Base-by-base conservation (phyloP, 2,797 vertebrate genomes). In the Sciurus vulgaris region DNA sequence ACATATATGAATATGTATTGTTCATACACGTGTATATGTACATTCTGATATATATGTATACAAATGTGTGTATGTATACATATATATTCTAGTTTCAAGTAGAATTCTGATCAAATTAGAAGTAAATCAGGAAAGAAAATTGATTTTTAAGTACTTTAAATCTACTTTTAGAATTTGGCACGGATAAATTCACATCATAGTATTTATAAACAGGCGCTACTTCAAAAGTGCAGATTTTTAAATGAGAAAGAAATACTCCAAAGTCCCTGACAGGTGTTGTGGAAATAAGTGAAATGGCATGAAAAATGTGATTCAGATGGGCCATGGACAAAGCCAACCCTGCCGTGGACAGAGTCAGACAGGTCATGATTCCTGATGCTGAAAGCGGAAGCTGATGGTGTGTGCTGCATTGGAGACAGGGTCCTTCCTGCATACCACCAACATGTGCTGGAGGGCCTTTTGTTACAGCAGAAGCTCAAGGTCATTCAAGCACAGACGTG, bases 331-430 rank as follows among this genome's bases (percentile, higher is more conserved):
- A 35, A 49, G 3, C 2, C 6, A 28, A 26, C 47, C 20, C 33
- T 14, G 59, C 74, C 65, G 41, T 20, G 35, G 17, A 47, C 7
- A 49, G 18, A 54, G 22, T 3, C n/a, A 51, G 26, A 70, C 33
- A 65, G 51, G 10, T 15, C 63, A 35, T 18, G 28, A 30, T 44
- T 73, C 65, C n/a, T 73, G 73, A 65, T 1, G 17, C 22, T 38
- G 7, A 28, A 67, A 89, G 15, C 14, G 28, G 2, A 74, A 8
- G 67, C 7, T 59, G 6, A 65, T 0, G 3, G 56, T 13, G 2
- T 24, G 30, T 15, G 2, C 28, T 44, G 0, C 17, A 4, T 18
- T 51, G 22, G 10, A 28, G 38, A 35, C 14, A 22, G 5, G 0
- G 24, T 14, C 44, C 3, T 76, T 47, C 28, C 14, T 30, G 35